phyloP scores from a whole-genome alignment of 1,140 invertebrate species.

The Apis mellifera region DNA sequence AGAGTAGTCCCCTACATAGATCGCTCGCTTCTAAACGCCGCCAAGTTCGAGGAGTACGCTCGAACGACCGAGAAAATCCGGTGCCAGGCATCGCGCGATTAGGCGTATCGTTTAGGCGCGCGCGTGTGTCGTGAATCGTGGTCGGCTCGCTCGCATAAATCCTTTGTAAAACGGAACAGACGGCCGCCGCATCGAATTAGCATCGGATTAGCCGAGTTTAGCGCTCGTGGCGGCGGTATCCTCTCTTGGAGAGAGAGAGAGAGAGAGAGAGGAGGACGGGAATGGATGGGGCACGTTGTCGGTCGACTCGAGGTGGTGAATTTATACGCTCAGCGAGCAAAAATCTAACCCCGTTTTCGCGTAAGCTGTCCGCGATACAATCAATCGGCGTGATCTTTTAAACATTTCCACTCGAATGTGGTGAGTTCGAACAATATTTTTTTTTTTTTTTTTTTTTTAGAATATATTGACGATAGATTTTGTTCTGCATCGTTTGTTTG shows the following conservation, averaged over 20 bases:
- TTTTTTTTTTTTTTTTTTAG: no score
- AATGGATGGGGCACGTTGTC: not conserved
- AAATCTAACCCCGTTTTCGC: conserved; percentile 44
- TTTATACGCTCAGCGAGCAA: conserved; percentile 56
- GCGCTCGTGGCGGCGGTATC: conserved; percentile 55
- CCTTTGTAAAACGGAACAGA: conserved; percentile 64
- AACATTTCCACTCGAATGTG: no score
- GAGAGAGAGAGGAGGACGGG: conserved; percentile 2
- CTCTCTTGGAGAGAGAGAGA: conserved; percentile 26
- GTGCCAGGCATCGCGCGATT: conserved; percentile 40
- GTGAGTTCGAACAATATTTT: no score
- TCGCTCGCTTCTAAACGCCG: not conserved
- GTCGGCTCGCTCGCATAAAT: conserved; percentile 49
- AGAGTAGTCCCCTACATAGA: not conserved
- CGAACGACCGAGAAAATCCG: conserved; percentile 15
- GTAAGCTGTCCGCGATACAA: no score
- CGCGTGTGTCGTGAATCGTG: conserved; percentile 12
- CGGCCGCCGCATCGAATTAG: conserved; percentile 70
- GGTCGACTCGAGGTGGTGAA: conserved; percentile 41
- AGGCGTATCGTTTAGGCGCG: conserved; percentile 11
- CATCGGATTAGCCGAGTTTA: conserved; percentile 73
- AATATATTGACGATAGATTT: no score
- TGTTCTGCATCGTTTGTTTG: no score
- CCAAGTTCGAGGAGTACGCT: not conserved
- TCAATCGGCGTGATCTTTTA: not conserved